Percentiles rank a stretch among this genome's conserved stretches.
phyloP scores from a whole-genome alignment of 2,888 invertebrate species.

The Stenchaetothrips biformis region DNA sequence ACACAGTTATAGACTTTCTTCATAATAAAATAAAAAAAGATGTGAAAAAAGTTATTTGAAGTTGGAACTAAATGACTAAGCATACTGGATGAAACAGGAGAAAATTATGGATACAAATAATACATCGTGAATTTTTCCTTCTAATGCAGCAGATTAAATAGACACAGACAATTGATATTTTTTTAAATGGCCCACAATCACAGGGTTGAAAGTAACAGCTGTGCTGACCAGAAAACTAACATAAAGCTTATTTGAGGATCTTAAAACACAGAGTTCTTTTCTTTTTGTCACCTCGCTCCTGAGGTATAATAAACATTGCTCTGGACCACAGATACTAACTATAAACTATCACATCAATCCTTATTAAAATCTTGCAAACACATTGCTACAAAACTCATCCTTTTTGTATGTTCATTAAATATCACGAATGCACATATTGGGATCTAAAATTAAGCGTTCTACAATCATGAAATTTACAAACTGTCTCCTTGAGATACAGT shows the following conservation, averaged over 20 bases:
- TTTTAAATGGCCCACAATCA: slow-evolving; percentile 21
- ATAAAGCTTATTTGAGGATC: slow-evolving; percentile 6
- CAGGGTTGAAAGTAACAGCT: neutral
- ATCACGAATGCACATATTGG: slow-evolving; percentile 4
- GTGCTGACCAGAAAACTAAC: slow-evolving; percentile 17
- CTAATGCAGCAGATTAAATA: slow-evolving; percentile 6
- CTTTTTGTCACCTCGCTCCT: neutral
- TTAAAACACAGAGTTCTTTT: neutral
- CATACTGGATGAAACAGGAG: slow-evolving; percentile 20
- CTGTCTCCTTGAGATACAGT: slow-evolving; percentile 14
- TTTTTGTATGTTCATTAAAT: neutral
- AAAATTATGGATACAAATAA: slow-evolving; percentile 20
- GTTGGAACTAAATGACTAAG: slow-evolving; percentile 20
- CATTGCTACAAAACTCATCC: slow-evolving; percentile 8
- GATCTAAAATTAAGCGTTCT: slow-evolving; percentile 19
- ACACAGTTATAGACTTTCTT: slow-evolving; percentile 24
- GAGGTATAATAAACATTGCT: neutral
- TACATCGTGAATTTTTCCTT: neutral
- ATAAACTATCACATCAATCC: slow-evolving; percentile 14
- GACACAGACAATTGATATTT: slow-evolving; percentile 19
- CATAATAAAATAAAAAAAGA: slow-evolving; percentile 24
- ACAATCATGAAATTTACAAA: slow-evolving; percentile 21
- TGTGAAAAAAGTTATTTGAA: slow-evolving; percentile 22
- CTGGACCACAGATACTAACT: neutral
- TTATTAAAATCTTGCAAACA: slow-evolving; percentile 18